Conservation (phyloP, 2,113 vertebrate genomes). For the Pseudolaguvia tuberculata region DNA sequence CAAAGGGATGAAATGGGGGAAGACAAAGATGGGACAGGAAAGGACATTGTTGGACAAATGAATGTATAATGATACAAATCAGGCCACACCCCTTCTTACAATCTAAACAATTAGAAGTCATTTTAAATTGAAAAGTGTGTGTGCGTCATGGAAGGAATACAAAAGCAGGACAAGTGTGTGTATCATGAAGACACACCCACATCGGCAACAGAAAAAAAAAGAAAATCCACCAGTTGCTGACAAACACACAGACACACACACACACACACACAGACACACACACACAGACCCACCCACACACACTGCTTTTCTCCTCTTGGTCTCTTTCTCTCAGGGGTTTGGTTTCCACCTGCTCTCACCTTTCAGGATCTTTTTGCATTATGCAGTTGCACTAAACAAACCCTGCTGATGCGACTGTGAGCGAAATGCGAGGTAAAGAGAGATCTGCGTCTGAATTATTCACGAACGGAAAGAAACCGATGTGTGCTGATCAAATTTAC, state of each 20-base stretch:
- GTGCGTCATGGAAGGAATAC: neutral
- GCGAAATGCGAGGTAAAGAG: slow-evolving; percentile 63
- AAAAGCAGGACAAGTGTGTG: neutral
- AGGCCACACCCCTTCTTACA: neutral
- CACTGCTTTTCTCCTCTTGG: neutral
- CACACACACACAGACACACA: too few relatives aligned
- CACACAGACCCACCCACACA: too few relatives aligned
- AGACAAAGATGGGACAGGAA: too few relatives aligned
- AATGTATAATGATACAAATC: too few relatives aligned
- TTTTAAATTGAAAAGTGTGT: too few relatives aligned
- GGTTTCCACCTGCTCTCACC: slow-evolving; percentile 63
- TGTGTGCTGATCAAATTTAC: slow-evolving; percentile 6
- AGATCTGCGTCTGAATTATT: slow-evolving; percentile 67
- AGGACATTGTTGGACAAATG: too few relatives aligned
- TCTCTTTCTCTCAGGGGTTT: slow-evolving; percentile 49
- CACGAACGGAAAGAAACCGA: slow-evolving; percentile 59
- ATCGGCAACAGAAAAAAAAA: neutral
- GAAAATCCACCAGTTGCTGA: too few relatives aligned
- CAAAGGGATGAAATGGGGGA: too few relatives aligned
- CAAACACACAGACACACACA: too few relatives aligned
- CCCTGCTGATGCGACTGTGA: slow-evolving; percentile 54
- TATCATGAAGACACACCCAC: neutral
- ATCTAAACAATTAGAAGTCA: too few relatives aligned
- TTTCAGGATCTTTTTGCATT: slow-evolving; percentile 68
- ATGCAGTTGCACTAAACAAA: slow-evolving; percentile 66